phyloP scores from a whole-genome alignment of 2,888 invertebrate species.

The Beris morrisii region DNA sequence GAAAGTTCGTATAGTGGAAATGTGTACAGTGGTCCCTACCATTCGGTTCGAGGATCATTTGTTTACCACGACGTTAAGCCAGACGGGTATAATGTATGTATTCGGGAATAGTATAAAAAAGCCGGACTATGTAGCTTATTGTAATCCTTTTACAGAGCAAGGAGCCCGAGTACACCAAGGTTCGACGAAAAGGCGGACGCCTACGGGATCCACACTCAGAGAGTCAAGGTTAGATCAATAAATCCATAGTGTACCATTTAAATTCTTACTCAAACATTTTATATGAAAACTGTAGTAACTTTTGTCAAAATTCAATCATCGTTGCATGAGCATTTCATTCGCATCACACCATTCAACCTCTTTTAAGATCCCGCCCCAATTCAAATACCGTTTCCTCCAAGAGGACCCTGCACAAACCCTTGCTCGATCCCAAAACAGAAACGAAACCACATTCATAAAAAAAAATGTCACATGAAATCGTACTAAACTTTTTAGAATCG shows the following conservation, averaged over 20 bases:
- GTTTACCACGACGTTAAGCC: slow-evolving; percentile 87
- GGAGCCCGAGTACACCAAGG: slow-evolving; percentile 82
- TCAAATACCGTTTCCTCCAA: slow-evolving; percentile 6
- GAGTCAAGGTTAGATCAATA: slow-evolving; percentile 69
- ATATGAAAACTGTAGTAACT: no score
- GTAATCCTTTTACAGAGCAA: slow-evolving; percentile 61
- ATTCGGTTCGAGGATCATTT: slow-evolving; percentile 82
- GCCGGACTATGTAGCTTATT: background rate
- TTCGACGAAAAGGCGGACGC: slow-evolving; percentile 77
- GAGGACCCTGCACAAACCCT: slow-evolving; percentile 1
- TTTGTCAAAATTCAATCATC: slow-evolving; percentile 28
- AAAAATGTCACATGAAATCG: slow-evolving; percentile 53
- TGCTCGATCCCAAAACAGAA: slow-evolving; percentile 13
- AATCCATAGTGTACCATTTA: background rate
- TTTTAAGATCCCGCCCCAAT: slow-evolving; percentile 21
- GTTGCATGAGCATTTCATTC: slow-evolving; percentile 33
- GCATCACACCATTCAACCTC: slow-evolving; percentile 6
- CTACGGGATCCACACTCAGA: slow-evolving; percentile 80
- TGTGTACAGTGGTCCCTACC: slow-evolving; percentile 84
- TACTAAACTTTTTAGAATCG: slow-evolving; percentile 70
- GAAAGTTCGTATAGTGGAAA: slow-evolving; percentile 90
- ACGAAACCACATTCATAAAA: slow-evolving; percentile 31
- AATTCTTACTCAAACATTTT: no score
- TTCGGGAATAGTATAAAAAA: background rate
- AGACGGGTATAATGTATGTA: slow-evolving; percentile 54